phyloP scores from a whole-genome alignment of 2,888 invertebrate genomes.

The Hirtodrosophila cameraria region DNA sequence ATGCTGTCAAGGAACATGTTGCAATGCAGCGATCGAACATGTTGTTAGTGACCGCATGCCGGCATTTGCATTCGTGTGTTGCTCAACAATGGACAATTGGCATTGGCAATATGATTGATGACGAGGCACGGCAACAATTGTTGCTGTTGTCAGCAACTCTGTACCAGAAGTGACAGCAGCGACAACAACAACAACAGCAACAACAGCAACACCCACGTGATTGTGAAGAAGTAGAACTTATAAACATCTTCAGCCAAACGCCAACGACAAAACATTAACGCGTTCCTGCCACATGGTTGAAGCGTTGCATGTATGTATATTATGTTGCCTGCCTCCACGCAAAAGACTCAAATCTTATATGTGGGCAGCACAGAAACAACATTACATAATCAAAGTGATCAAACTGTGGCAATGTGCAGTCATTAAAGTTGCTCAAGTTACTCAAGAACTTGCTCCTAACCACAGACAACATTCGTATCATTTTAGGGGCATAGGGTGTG shows the following conservation, averaged over 20 bases:
- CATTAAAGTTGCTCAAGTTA: constrained; percentile 40
- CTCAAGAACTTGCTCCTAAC: constrained; percentile 48
- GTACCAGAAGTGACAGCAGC: constrained; percentile 20
- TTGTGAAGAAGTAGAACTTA: neutral
- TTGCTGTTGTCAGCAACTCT: constrained; percentile 19
- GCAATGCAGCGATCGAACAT: constrained; percentile 10
- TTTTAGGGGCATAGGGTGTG: constrained; percentile 37
- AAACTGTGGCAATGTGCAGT: constrained; percentile 21
- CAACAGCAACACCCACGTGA: constrained; percentile 28
- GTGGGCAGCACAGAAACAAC: constrained; percentile 50
- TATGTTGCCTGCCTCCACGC: constrained; percentile 33
- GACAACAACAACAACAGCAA: constrained; percentile 11
- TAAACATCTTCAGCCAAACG: constrained; percentile 25
- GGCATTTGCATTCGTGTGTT: constrained; percentile 26
- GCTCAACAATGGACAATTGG: constrained; percentile 24
- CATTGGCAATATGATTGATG: constrained; percentile 40
- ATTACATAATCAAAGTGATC: constrained; percentile 62
- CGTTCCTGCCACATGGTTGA: constrained; percentile 45
- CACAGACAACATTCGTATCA: constrained; percentile 46
- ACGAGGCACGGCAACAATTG: constrained; percentile 34
- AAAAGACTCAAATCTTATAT: constrained; percentile 10
- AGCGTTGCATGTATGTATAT: constrained; percentile 7
- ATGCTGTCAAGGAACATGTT: constrained; percentile 30
- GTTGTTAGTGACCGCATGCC: constrained; percentile 25
- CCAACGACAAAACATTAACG: constrained; percentile 31